Conservation (phyloP, 1,140 invertebrate genomes). For the Drosophila kanapiae region DNA sequence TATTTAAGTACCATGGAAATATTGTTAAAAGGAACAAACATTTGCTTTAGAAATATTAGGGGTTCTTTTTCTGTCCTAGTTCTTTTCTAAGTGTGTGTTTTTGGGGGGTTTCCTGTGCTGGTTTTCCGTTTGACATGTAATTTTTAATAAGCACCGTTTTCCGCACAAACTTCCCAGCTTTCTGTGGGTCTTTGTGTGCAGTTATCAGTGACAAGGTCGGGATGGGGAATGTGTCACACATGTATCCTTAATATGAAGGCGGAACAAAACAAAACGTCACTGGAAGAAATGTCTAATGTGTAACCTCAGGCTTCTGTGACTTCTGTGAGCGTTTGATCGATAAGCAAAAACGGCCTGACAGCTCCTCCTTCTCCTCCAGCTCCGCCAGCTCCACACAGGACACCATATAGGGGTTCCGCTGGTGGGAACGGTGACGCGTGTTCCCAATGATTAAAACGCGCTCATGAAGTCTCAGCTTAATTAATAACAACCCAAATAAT, state of each 20-base stretch:
- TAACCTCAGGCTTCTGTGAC: slow-evolving; percentile 33
- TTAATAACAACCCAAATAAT: slow-evolving; percentile 74
- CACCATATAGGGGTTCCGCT: slow-evolving; percentile 8
- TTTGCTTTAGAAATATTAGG: too few species aligned
- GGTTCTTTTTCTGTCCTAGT: not conserved
- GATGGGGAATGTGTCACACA: slow-evolving; percentile 59
- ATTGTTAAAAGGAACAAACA: not conserved
- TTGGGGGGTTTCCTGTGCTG: slow-evolving; percentile 42
- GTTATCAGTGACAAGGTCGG: slow-evolving; percentile 51
- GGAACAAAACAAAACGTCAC: slow-evolving; percentile 68
- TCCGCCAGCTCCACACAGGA: not conserved
- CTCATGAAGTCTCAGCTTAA: slow-evolving; percentile 67
- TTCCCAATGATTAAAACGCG: slow-evolving; percentile 64
- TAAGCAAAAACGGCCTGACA: slow-evolving; percentile 54
- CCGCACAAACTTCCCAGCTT: slow-evolving; percentile 60
- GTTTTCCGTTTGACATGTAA: slow-evolving; percentile 75
- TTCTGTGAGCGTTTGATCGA: slow-evolving; percentile 60
- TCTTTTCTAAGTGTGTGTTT: slow-evolving; percentile 8
- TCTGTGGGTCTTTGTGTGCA: slow-evolving; percentile 42
- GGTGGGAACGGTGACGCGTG: slow-evolving; percentile 36
- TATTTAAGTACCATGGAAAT: not conserved
- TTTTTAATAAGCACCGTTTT: slow-evolving; percentile 78
- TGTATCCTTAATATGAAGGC: slow-evolving; percentile 61
- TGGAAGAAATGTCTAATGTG: slow-evolving; percentile 58
- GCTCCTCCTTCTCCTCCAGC: slow-evolving; percentile 28